These are phyloP conservation scores for Mesoclemmys tuberculata DNA, from an alignment of 2,113 vertebrate species.

Conservation along the genomic window DNA sequence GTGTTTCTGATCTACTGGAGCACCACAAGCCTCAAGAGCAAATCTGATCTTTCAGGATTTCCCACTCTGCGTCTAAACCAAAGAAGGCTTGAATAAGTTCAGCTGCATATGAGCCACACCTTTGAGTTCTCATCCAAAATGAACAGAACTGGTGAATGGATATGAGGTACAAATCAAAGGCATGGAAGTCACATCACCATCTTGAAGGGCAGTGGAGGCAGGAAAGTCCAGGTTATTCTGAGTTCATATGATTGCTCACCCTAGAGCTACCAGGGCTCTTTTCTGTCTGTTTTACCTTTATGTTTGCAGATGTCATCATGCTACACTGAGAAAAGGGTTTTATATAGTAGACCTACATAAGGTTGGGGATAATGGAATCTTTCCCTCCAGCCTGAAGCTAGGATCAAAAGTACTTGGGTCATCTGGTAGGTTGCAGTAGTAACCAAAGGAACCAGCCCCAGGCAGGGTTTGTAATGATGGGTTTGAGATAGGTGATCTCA, in stretches of 20 bases:
- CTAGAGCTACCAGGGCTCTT: not conserved
- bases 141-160: not conserved
- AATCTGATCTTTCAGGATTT: not conserved
- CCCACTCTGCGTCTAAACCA: not conserved
- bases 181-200: not conserved
- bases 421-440: not conserved
- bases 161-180: not conserved
- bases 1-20: not conserved
- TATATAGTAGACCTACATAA: not conserved
- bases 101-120: not conserved
- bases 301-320: not conserved
- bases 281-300: not conserved
- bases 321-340: not conserved
- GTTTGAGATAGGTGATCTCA: not conserved
- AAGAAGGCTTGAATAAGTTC: not conserved
- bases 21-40: not conserved
- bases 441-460: not conserved
- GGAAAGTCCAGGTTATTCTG: not conserved
- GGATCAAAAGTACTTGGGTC: not conserved
- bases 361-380: not conserved
- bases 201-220: not conserved
- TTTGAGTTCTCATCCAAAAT: not conserved
- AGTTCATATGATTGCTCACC: not conserved
- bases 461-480: not conserved
- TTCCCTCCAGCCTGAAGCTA: not conserved